These are phyloP conservation scores for Oxyura jamaicensis DNA, from an alignment of 2,113 vertebrate species.

Conservation along the genomic window DNA sequence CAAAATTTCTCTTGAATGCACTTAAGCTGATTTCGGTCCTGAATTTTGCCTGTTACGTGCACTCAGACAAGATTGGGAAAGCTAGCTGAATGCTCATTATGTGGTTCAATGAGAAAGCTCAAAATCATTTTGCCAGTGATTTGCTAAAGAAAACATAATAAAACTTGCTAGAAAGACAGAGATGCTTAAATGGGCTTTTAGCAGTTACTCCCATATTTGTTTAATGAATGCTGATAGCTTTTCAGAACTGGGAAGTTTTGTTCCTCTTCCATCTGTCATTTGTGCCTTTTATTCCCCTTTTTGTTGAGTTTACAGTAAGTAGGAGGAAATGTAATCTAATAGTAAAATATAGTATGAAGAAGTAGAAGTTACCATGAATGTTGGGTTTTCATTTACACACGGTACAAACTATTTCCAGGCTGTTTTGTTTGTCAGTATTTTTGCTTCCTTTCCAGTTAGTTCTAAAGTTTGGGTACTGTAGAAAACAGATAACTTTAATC, in stretches of 20 bases:
- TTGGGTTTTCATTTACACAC: not conserved
- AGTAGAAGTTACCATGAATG: not conserved
- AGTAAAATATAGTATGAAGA: not conserved
- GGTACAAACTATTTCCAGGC: not conserved
- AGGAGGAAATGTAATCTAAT: constrained; percentile 1
- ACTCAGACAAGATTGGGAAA: not conserved
- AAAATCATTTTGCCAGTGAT: no score
- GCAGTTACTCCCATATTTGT: not conserved
- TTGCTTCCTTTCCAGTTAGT: not conserved
- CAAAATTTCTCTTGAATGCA: not conserved
- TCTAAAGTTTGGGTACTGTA: not conserved
- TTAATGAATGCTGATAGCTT: not conserved
- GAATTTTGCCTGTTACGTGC: not conserved
- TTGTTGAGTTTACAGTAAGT: not conserved
- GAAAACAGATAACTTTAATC: not conserved
- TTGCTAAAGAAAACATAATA: not conserved
- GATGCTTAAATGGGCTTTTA: not conserved
- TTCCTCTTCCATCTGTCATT: not conserved
- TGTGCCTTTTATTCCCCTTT: not conserved
- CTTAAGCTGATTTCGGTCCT: not conserved
- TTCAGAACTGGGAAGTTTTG: not conserved
- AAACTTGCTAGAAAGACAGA: not conserved
- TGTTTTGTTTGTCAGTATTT: not conserved
- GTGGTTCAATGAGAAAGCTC: not conserved
- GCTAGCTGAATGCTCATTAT: not conserved